A percentile compares a stretch with the other conserved stretches of the same genome.
Evolutionary conservation across 2,888 invertebrate genomes (phyloP).

Genomic region (Herminia tarsipennalis): DNA sequence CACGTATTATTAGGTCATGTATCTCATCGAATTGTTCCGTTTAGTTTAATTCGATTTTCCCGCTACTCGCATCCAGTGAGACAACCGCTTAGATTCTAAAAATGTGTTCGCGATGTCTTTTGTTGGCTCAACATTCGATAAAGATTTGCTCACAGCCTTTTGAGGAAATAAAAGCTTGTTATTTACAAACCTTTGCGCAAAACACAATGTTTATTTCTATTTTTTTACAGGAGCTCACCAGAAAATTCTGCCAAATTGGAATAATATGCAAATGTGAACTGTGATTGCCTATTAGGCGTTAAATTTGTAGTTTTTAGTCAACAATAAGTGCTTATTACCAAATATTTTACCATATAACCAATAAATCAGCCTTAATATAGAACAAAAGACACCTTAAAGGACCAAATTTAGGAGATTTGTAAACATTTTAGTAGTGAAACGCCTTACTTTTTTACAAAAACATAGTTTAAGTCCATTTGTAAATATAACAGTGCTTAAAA

Average conservation of each 20-base stretch:
- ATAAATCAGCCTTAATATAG: constrained; percentile 71
- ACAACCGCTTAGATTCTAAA: too few species aligned
- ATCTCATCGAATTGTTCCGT: too few species aligned
- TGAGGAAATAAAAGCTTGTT: constrained; percentile 40
- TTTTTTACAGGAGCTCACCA: constrained; percentile 42
- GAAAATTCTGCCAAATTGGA: constrained; percentile 42
- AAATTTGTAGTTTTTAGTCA: constrained; percentile 56
- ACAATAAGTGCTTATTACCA: constrained; percentile 72
- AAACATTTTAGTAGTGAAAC: constrained; percentile 64
- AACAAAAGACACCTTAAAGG: constrained; percentile 75
- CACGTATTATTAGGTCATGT: too few species aligned
- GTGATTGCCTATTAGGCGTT: constrained; percentile 79
- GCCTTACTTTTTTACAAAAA: constrained; percentile 76
- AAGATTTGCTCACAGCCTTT: constrained; percentile 15
- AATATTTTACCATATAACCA: constrained; percentile 66
- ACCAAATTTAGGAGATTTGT: constrained; percentile 75
- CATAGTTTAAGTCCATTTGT: constrained; percentile 46
- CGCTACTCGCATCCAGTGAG: too few species aligned
- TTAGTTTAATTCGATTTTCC: too few species aligned
- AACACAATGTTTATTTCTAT: constrained; percentile 15
- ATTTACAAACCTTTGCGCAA: constrained; percentile 28
- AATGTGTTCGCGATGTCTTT: constrained; percentile 28
- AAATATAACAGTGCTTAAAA: constrained; percentile 31
- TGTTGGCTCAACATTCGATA: constrained; percentile 33
- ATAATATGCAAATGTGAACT: constrained; percentile 54